Evolutionary conservation across 2,113 vertebrate species (phyloP).

Genomic region (Vulpes vulpes): DNA sequence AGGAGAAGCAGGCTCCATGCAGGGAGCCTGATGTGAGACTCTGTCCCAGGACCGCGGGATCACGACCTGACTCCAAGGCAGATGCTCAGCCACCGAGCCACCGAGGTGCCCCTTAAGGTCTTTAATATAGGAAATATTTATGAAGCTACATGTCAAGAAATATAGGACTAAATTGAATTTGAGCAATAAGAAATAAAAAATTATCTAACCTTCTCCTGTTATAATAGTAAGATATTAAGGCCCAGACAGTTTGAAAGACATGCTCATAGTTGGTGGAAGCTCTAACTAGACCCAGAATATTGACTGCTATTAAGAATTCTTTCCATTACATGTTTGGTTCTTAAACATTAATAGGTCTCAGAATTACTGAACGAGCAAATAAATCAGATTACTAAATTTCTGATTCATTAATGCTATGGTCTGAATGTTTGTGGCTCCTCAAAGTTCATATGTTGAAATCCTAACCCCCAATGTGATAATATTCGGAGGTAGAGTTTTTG

Average conservation of each 20-base stretch:
- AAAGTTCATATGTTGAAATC: background rate
- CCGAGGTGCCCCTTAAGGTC: background rate
- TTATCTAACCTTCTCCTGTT: background rate
- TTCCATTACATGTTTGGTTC: background rate
- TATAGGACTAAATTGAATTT: background rate
- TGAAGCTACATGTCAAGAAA: background rate
- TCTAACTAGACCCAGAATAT: background rate
- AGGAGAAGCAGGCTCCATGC: no score
- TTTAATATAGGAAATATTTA: background rate
- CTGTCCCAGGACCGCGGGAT: no score
- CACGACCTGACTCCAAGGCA: no score
- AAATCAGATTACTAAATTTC: background rate
- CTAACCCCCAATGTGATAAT: background rate
- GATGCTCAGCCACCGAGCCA: no score
- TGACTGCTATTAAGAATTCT: background rate
- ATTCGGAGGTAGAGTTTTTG: background rate
- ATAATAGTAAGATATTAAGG: background rate
- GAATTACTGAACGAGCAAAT: background rate
- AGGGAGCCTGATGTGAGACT: no score
- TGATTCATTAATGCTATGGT: background rate
- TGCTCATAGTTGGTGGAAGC: background rate
- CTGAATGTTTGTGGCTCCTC: background rate
- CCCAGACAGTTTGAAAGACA: background rate
- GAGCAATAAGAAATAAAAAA: background rate
- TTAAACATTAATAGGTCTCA: background rate